Evolutionary conservation across 2,113 vertebrate genomes (phyloP).

Genomic region (Anhinga anhinga): DNA sequence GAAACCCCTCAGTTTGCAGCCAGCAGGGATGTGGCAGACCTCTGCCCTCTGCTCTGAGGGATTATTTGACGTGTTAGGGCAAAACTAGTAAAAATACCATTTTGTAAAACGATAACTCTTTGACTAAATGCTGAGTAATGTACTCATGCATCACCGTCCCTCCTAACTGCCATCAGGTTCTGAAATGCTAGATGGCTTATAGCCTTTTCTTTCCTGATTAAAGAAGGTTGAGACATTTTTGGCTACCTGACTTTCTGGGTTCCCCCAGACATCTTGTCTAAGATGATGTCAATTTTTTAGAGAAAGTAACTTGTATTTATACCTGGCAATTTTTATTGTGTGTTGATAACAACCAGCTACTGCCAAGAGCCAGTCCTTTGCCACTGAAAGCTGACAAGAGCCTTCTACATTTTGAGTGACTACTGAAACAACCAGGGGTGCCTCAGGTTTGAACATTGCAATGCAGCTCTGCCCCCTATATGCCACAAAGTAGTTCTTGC

Average conservation of each 20-base stretch:
- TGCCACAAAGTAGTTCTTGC: neutral
- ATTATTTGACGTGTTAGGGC: neutral
- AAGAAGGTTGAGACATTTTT: neutral
- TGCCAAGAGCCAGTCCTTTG: neutral
- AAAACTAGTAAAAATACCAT: neutral
- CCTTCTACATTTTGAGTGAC: neutral
- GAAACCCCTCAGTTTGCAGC: neutral
- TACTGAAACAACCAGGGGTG: neutral
- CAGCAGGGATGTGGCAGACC: neutral
- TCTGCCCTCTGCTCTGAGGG: neutral
- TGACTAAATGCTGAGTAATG: neutral
- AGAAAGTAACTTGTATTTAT: neutral
- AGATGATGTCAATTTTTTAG: neutral
- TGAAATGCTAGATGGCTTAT: neutral
- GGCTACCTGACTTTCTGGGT: neutral
- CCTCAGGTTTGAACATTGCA: constrained; percentile 24
- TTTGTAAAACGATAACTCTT: neutral
- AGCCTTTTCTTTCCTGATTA: neutral
- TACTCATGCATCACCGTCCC: neutral
- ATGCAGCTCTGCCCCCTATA: neutral
- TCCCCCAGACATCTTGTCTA: neutral
- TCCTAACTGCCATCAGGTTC: neutral
- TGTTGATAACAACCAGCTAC: constrained; percentile 5
- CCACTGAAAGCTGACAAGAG: neutral
- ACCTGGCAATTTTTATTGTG: constrained; percentile 22